Evolutionary conservation across 2,797 vertebrate species (phyloP), one percentile per base, ranked within the genome.

Genomic region (Melanotaenia nigrans): DNA sequence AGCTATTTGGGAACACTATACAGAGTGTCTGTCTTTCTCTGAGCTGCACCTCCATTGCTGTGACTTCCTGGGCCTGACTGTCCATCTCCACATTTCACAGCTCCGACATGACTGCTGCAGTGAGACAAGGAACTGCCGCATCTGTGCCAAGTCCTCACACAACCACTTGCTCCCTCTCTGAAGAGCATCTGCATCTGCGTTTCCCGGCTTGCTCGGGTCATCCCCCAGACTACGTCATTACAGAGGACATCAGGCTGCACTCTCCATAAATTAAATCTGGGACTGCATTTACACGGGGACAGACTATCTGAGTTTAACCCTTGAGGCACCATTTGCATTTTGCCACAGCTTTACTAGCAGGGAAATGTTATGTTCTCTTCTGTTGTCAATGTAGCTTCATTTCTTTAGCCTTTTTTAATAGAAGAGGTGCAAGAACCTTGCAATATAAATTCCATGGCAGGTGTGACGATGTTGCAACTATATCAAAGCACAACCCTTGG

Each of bases 211-310:
- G 78, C 90, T 67, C 51, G 65, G 89, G 91, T 90, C 88, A 87
- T 83, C 90, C 91, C 91, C 86, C 81, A 74, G 89, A 85, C 89
- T 85, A 87, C 90, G 88, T 92, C 90, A 92, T 90, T 85, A 87
- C 77, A 85, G 88, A 90, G 88, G 89, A 91, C 90, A 90, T 92
- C 84, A 87, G 85, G 85, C 79, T 82, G 89, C 85, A 92, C 89
- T 84, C 78, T 88, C 87, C 83, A 92, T 90, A 89, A 93, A 93
- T 93, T 91, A 90, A 87, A 90, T 86, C 81, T 74, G 69, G 78
- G 73, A 83, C 77, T 87, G 81, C 83, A 81, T 88, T 89, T 84
- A 85, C 78, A 78, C 77, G 62, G 78, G 61, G 62, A 73, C 61
- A 67, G 63, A 45, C 59, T 24, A 49, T 73, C 74, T 70, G 63